Evolutionary conservation across 1,140 invertebrate species (phyloP), one percentile per base, ranked within the genome.

Genomic region (Lepidurus arcticus): DNA sequence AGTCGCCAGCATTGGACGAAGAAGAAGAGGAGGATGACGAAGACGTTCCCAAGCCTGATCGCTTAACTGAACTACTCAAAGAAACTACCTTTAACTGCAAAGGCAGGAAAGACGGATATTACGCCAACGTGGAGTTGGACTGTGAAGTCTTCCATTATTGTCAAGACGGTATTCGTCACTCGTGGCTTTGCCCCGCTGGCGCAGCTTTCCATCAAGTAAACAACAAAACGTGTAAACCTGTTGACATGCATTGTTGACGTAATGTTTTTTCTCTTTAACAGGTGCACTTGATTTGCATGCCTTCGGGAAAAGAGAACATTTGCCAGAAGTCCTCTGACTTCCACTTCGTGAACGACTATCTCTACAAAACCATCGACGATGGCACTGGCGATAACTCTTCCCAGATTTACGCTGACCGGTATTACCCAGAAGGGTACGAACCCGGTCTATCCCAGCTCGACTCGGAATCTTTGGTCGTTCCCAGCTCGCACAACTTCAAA

Each of bases 81-180:
- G 90, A 94, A 82, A 94, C 93, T 76, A 93, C 92, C 83, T 96
- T 96, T 84, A 88, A 90, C 82, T 96, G 94, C 83, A 87, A 87
- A 44, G 88, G 88, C 80, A 92, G 91, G 81, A 92, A 93, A 82
- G 93, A 93, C 24, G 94, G 94, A 21, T 97, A 96, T 86, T 96
- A 96, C 83, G 94, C 94, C 26, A 94, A 96, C 83, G 92, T 95
- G 81, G 92, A 92, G 75, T 88, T 97, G 34, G 90, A 91, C 82
- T 97, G 94, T 83, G 93, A 96, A 84, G 93, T 96, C 0, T 97
- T 97, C 90, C 95, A 97, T 84, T 97, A 96, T 84, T 96, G 95
- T 84, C 93, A 95, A 82, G 94, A 94, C 79, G 93, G 91, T 80
- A 92, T 92, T 13, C 93, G 91, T 82, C 94, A 96, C 83, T 96